Base-by-base conservation (phyloP, 2,888 invertebrate genomes). In the Trilocha varians region DNA sequence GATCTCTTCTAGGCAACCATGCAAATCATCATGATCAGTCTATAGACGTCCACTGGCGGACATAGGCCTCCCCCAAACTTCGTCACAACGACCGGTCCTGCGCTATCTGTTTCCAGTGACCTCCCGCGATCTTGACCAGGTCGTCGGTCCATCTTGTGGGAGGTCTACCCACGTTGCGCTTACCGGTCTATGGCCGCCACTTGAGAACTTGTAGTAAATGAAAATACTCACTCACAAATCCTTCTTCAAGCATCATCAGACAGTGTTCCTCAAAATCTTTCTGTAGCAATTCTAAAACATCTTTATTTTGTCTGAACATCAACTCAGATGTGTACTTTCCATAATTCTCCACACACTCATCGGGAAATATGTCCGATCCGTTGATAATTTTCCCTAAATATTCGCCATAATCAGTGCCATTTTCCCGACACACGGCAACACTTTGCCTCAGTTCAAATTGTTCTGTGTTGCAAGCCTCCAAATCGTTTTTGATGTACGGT, bases 271-370 rank as follows among this genome's bases (percentile, higher is more conserved):
- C 73, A 38, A 87, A 70, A 62, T 80, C 74, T 35, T 74, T 78
- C 41, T 77, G 78, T 13, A 87, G 48, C 3, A 60, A 62, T 17
- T 70, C 50, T 13, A 87, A 54, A 11, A 86, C 52, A 15, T 84
- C 83, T 33, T 72, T 77, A 52, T 76, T 84, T 46, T 86, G 85
- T 42, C 86, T 70, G 32, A 83, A 85, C 79, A 85, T 76, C 17
- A 87, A 52, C 44, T 86, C 84, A 0, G 77, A 75, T 3, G 79
- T 79, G 41, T 78, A 52, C 44, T 66, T 78, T 2, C 86, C 87
- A 62, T 75, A 87, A 13, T 61, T 49, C 39, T 73, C 62, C 1
- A 79, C 55, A 64, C 80, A 76, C 43, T 73, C 65, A 34, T 56
- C 33, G 1, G 85, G 83, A 44, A 87, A 71, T 9, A 87, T 43